Conservation (phyloP, 2,888 invertebrate species). For the Gasteruption jaculator region DNA sequence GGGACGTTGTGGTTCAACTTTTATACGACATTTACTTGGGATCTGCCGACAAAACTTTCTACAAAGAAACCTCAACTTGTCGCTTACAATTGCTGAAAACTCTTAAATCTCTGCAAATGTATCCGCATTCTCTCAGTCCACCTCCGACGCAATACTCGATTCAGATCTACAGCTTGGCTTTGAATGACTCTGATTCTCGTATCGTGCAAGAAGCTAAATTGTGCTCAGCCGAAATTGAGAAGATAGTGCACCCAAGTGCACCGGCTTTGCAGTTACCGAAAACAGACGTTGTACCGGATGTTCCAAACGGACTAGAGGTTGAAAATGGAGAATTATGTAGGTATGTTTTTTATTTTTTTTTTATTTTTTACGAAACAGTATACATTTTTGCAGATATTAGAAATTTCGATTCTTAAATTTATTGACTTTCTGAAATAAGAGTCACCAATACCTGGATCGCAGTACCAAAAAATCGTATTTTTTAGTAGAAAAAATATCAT, state of each 20-base stretch:
- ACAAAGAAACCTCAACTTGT: conserved; percentile 28
- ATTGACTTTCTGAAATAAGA: too few relatives aligned
- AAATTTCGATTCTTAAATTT: too few relatives aligned
- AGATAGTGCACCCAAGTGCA: conserved; percentile 39
- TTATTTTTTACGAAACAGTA: too few relatives aligned
- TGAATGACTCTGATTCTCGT: conserved; percentile 29
- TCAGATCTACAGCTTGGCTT: conserved; percentile 38
- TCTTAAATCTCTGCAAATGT: conserved; percentile 34
- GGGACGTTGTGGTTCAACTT: conserved; percentile 29
- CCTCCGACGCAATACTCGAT: conserved; percentile 39
- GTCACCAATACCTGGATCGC: too few relatives aligned
- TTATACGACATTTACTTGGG: conserved; percentile 37
- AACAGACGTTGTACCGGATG: too few relatives aligned
- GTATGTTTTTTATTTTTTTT: too few relatives aligned
- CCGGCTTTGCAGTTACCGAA: conserved; percentile 33
- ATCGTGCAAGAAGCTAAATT: conserved; percentile 36
- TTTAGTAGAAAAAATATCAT: too few relatives aligned
- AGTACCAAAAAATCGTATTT: too few relatives aligned
- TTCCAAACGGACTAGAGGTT: too few relatives aligned
- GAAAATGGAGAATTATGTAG: too few relatives aligned
- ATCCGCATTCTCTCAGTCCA: conserved; percentile 33
- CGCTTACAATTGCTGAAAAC: conserved; percentile 37
- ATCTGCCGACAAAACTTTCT: conserved; percentile 26
- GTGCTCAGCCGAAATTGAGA: conserved; percentile 35
- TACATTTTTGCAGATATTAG: too few relatives aligned